Evolutionary conservation across 23 tunicate genomes (phyloP), one percentile per base, ranked within the genome.

Genomic region (Ciona savignyi): DNA sequence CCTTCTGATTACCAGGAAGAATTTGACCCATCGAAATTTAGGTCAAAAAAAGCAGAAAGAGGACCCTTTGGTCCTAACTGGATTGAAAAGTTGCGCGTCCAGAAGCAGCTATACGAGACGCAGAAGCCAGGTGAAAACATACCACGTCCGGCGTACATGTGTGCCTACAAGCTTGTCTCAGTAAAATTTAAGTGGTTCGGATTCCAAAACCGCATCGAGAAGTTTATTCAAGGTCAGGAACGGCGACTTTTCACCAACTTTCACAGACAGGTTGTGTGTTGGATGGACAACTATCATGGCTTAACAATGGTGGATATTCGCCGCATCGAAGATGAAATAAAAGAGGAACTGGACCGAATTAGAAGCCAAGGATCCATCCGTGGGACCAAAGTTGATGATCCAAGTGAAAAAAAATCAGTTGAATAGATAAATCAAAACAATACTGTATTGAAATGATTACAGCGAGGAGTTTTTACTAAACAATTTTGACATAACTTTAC

Each of bases 221-320:
- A 30, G 3, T 27, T 91, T 27, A 84, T 91, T 20, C 86, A 80
- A 19, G 60, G 33, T 0, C 92, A 84, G 62, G 97, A 91, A 60
- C 65, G 65, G 19, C 80, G 97, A 15, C 32, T 91, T 0, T 91
- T 91, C 65, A 69, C 79, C 27, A 84, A 67, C 31, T 91, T 91
- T 67, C 86, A 91, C 74, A 86, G 97, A 1, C 97, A 91, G 72
- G 86, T 91, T 2, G 73, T 72, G 76, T 79, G 91, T 66, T 91
- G 97, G 91, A 91, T 91, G 97, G 86, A 91, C 28, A 85, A 84
- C 11, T 93, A 92, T 92, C 76, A 64, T 68, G 89, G 88, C 6
- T 35, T 93, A 63, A 93, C 89, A 4, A 86, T 93, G 98, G 81
- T 85, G 2, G 88, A 93, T 34, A 93, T 93, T 42, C 71, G 98